A percentile compares a stretch with the other conserved stretches of the same genome.
These are phyloP conservation scores for Lasioglossum malachurum DNA, from an alignment of 2,888 invertebrate genomes.

Conservation along the genomic window DNA sequence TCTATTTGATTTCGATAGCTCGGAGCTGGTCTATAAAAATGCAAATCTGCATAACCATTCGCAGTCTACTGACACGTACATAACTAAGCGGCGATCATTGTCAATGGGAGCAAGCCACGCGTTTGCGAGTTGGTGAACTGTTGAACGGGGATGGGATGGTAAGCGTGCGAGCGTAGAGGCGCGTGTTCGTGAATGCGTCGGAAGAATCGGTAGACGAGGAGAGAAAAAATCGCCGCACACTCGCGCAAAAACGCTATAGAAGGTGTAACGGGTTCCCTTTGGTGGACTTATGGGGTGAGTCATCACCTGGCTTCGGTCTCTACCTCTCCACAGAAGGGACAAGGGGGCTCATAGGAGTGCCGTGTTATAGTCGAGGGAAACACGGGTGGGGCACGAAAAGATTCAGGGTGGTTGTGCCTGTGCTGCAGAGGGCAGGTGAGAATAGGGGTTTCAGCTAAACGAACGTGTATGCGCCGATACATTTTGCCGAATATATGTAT, in stretches of 20 bases:
- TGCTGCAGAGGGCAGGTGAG: constrained; percentile 77
- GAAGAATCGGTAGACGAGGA: background rate
- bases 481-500: constrained; percentile 12
- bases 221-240: constrained; percentile 37
- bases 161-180: background rate
- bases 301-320: constrained; percentile 81
- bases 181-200: constrained; percentile 13
- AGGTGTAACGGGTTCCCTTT: constrained; percentile 59
- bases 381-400: constrained; percentile 52
- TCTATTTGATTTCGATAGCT: background rate
- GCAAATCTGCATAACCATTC: background rate
- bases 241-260: constrained; percentile 66
- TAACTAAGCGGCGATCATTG: constrained; percentile 1
- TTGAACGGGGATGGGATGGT: constrained; percentile 46
- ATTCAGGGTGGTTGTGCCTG: constrained; percentile 61
- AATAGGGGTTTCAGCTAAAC: constrained; percentile 70
- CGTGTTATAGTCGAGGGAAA: constrained; percentile 40
- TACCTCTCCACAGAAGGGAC: constrained; percentile 53
- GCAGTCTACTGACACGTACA: background rate
- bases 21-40: background rate
- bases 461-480: constrained; percentile 28
- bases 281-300: constrained; percentile 79
- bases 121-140: constrained; percentile 35
- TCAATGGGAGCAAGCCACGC: constrained; percentile 36
- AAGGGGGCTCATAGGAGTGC: constrained; percentile 42